Evolutionary conservation across 2,888 invertebrate genomes (phyloP), one percentile per base, ranked within the genome.

Genomic region (Deilephila elpenor): DNA sequence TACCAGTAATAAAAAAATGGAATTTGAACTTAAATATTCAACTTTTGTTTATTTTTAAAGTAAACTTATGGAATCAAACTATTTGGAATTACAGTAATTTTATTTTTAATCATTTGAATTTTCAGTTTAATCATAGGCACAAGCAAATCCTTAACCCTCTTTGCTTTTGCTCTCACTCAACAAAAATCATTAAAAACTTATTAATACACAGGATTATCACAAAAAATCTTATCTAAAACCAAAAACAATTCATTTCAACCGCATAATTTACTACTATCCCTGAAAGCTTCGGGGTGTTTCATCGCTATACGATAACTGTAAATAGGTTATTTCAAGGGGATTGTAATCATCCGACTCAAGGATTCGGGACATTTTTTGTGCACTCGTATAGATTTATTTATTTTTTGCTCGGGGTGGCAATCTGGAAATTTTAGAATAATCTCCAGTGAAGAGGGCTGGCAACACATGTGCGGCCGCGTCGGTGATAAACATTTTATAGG

Each of bases 401-500:
- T 93, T 94, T 94, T 94, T 94, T 93, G 92, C 91, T 84, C 87
- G 90, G 93, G 92, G 92, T 92, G 93, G 94, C 94, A 94, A 94
- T 94, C 93, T 94, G 94, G 93, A 92, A 88, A 91, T 93, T 93
- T 93, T 90, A 88, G 92, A 91, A 92, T 93, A 91, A 94, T 93
- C 93, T 92, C 86, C 83, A 84, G 83, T 89, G 88, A 89, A 91
- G 92, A 90, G 91, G 90, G 87, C 86, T 86, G 89, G 82, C 73
- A 82, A 86, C 93, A 94, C 94, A 94, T 94, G 94, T 93, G 93
- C 86, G 74, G 85, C 85, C 81, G 85, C 79, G 70, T 81, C 87
- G 90, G 91, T 86, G 94, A 94, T 94, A 94, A 94, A 94, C 93
- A 94, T 94, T 94, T 94, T 94, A 94, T 94, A 91, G 92, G 93